Evolutionary conservation across 2,888 invertebrate species (phyloP).

Genomic region (Subacronicta megacephala): DNA sequence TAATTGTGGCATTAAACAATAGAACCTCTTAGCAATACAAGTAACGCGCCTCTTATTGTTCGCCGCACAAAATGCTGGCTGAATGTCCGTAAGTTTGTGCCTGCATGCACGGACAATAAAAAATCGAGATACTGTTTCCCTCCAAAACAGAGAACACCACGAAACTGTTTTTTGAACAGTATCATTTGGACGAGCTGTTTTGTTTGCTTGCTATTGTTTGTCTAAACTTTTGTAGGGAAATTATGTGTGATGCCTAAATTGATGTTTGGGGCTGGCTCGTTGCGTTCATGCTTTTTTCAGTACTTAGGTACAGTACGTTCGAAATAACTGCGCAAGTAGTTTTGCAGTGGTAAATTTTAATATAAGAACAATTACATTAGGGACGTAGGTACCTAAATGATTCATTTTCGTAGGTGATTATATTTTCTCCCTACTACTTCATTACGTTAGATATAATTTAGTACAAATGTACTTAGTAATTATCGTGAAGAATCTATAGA

Average conservation of each 20-base stretch:
- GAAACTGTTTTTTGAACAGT: constrained; percentile 58
- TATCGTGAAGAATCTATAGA: too few relatives aligned
- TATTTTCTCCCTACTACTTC: too few relatives aligned
- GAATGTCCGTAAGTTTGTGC: constrained; percentile 59
- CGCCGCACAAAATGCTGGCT: constrained; percentile 59
- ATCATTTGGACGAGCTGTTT: constrained; percentile 53
- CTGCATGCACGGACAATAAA: constrained; percentile 58
- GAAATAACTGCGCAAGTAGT: too few relatives aligned
- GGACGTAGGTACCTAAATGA: too few relatives aligned
- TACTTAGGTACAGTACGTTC: too few relatives aligned
- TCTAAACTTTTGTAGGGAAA: constrained; percentile 46
- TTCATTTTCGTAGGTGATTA: too few relatives aligned
- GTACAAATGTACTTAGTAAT: too few relatives aligned
- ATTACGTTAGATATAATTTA: too few relatives aligned
- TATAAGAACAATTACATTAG: too few relatives aligned
- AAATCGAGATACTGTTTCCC: constrained; percentile 58
- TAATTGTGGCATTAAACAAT: constrained; percentile 89
- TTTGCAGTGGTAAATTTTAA: too few relatives aligned
- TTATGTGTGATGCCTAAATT: constrained; percentile 32
- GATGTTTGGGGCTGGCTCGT: constrained; percentile 2
- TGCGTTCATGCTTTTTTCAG: background rate
- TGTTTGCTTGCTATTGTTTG: constrained; percentile 37
- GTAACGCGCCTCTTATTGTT: constrained; percentile 75
- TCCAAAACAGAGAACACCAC: constrained; percentile 52
- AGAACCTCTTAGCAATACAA: constrained; percentile 86